Conservation (phyloP, 2,888 invertebrate genomes). For the Matsumyia berberina region DNA sequence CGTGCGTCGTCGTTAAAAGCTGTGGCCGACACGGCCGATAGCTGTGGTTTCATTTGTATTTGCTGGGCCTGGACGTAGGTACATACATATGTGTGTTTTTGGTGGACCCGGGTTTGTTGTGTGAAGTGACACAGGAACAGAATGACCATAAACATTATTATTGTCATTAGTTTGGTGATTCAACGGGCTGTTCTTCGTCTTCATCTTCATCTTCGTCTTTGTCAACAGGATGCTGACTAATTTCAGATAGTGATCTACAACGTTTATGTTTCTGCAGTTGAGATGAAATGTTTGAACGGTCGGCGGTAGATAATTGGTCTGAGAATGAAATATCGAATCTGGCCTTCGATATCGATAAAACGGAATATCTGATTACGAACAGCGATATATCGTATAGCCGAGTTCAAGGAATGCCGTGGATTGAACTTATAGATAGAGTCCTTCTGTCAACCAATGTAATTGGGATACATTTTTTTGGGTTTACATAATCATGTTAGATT, state of each 20-base stretch:
- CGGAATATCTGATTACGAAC: slow-evolving; percentile 37
- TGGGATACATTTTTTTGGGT: no score
- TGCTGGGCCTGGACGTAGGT: slow-evolving; percentile 18
- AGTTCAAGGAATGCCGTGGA: not conserved
- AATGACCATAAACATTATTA: slow-evolving; percentile 68
- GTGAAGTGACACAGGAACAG: slow-evolving; percentile 60
- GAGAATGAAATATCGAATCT: slow-evolving; percentile 41
- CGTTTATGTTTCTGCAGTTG: slow-evolving; percentile 51
- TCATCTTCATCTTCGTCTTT: slow-evolving; percentile 63
- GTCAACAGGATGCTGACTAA: slow-evolving; percentile 77
- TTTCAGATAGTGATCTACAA: slow-evolving; percentile 75
- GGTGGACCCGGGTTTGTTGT: slow-evolving; percentile 45
- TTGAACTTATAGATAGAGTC: no score
- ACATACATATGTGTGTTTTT: slow-evolving; percentile 48
- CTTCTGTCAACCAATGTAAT: no score
- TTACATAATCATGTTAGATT: no score
- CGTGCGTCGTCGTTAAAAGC: slow-evolving; percentile 70
- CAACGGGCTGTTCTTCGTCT: slow-evolving; percentile 68
- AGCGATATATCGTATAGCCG: slow-evolving; percentile 6
- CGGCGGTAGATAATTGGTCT: slow-evolving; percentile 52
- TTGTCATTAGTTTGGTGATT: slow-evolving; percentile 67
- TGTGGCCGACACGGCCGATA: slow-evolving; percentile 58
- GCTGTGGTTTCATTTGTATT: slow-evolving; percentile 35
- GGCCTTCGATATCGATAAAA: slow-evolving; percentile 40
- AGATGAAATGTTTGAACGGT: slow-evolving; percentile 49